These are phyloP conservation scores for Andrena chrysosceles DNA, from an alignment of 2,888 invertebrate species.

Conservation along the genomic window DNA sequence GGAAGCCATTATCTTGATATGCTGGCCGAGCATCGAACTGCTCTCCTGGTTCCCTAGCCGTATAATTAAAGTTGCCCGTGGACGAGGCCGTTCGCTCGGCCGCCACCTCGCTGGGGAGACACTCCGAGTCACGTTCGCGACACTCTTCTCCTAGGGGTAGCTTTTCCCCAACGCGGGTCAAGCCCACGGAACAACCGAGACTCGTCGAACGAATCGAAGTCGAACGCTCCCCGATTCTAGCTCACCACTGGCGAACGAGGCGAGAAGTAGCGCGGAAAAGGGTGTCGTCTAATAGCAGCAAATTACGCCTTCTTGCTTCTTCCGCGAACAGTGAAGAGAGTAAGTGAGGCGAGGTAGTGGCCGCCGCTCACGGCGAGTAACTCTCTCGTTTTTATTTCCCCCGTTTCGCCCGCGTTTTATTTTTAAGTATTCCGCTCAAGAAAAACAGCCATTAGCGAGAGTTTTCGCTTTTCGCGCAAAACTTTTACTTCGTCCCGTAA, in stretches of 20 bases:
- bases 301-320: slow-evolving; percentile 79
- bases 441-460: slow-evolving; percentile 85
- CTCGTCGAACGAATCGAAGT: neutral
- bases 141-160: neutral
- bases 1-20: slow-evolving; percentile 79
- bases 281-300: slow-evolving; percentile 80
- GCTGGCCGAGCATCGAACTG: slow-evolving; percentile 73
- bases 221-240: neutral
- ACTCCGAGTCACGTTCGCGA: neutral
- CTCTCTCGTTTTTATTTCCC: slow-evolving; percentile 80
- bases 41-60: slow-evolving; percentile 62
- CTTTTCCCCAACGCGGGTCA: neutral
- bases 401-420: slow-evolving; percentile 67
- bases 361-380: slow-evolving; percentile 49
- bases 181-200: too few species aligned
- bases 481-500: slow-evolving; percentile 80
- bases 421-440: slow-evolving; percentile 84
- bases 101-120: neutral
- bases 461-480: slow-evolving; percentile 85
- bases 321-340: slow-evolving; percentile 64
- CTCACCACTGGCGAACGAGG: neutral
- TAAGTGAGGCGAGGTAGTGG: slow-evolving; percentile 65
- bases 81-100: slow-evolving; percentile 30
- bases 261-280: slow-evolving; percentile 25
- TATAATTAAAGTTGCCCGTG: slow-evolving; percentile 72